Conservation (phyloP, 2,797 vertebrate genomes). For the Florisuga fusca region DNA sequence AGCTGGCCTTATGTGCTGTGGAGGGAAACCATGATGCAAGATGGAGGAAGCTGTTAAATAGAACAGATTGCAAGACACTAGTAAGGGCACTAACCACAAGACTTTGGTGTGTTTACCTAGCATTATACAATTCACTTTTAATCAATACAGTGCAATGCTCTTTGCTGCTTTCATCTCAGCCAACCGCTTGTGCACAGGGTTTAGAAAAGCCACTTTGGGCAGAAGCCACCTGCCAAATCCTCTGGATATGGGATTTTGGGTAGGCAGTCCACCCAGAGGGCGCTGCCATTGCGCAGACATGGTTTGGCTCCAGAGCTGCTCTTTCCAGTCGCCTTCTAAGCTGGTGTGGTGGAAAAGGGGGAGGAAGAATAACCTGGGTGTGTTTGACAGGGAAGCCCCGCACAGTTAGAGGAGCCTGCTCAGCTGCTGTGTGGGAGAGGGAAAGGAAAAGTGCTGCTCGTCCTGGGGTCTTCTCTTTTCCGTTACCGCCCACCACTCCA, state of each 20-base stretch:
- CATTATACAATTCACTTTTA: not conserved
- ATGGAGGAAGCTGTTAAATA: not conserved
- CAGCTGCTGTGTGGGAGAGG: not conserved
- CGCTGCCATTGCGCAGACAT: not conserved
- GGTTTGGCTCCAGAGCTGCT: no score
- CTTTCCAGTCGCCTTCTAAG: not conserved
- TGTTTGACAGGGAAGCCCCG: not conserved
- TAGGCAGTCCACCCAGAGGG: no score
- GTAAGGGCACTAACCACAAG: not conserved
- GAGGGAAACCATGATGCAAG: not conserved
- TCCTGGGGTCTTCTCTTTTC: rapidly evolving
- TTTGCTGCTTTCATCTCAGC: not conserved
- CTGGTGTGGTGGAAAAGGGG: not conserved
- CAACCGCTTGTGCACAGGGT: rapidly evolving
- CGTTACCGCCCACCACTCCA: rapidly evolving
- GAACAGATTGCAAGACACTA: not conserved
- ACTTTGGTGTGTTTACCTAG: not conserved
- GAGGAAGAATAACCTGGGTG: not conserved
- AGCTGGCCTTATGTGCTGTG: no score
- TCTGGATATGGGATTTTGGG: no score
- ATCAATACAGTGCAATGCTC: not conserved
- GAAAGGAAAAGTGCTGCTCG: rapidly evolving
- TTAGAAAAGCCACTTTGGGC: not conserved
- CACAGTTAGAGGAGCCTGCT: not conserved
- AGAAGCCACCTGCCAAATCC: not conserved